Base-by-base conservation (phyloP, 2,113 vertebrate genomes). In the Hypomesus transpacificus region DNA sequence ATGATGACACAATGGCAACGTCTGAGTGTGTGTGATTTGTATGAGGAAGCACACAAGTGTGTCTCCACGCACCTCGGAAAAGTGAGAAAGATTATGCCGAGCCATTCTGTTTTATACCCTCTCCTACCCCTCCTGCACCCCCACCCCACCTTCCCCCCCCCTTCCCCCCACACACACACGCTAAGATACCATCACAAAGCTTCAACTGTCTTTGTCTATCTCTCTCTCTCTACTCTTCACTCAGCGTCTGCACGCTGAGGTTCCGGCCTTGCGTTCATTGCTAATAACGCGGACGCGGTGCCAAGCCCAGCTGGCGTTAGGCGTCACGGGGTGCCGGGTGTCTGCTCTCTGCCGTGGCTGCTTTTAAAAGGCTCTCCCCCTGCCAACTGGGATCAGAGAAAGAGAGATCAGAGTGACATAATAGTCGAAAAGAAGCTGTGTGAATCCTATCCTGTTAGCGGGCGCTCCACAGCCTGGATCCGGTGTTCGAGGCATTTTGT, bases 261-360 rank as follows among this genome's bases (percentile, higher is more conserved):
- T 39, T 39, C 39, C 39, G 8, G 39, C 9, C 6, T 9, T 75
- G 76, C 78, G 81, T 83, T 82, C 76, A 75, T 60, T 69, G 85
- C 86, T 89, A 88, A 90, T 88, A 89, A 87, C 82, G 85, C 85
- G 88, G 87, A 87, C 74, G 83, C 81, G 74, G 84, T 80, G 87
- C 89, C 89, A 89, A 82, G 86, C 84, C 87, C 89, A 90, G 89
- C 86, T 89, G 89, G 87, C 85, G 87, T 77, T 84, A 85, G 67
- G 82, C 87, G 67, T 85, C 87, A 89, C 86, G 88, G 89, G 89
- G 87, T 86, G 85, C 70, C 78, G 80, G 86, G 86, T 90, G 87
- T 90, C 87, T 86, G 85, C 87, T 90, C 86, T 87, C 81, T 84
- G 87, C 84, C 87, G 87, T 84, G 24, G 77, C 76, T 69, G 81